A percentile compares a stretch with the other conserved stretches of the same genome.
phyloP scores from a whole-genome alignment of 2,113 vertebrate species.

The Periophthalmodon schlosseri region DNA sequence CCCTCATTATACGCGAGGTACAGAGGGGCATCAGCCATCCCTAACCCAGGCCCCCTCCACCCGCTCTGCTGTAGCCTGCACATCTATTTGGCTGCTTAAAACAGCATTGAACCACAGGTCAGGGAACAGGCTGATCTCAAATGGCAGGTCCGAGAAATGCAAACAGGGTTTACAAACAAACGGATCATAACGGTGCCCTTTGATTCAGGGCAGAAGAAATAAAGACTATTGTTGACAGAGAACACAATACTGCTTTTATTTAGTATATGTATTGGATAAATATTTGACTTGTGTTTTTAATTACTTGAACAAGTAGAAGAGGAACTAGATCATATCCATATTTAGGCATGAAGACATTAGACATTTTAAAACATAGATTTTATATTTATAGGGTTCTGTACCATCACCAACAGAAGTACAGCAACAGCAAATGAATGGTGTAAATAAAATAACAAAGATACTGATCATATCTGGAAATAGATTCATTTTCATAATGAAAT shows the following conservation, averaged over 20 bases:
- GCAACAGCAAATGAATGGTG: not conserved
- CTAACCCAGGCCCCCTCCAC: slow-evolving; percentile 42
- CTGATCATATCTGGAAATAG: not conserved
- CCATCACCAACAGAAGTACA: not conserved
- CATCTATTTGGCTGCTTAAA: slow-evolving; percentile 9
- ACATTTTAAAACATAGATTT: not conserved
- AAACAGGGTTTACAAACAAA: slow-evolving; percentile 9
- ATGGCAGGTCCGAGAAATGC: slow-evolving; percentile 11
- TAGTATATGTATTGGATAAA: not conserved
- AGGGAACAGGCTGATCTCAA: slow-evolving; percentile 13
- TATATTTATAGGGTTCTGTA: not conserved
- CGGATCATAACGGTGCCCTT: slow-evolving; percentile 5
- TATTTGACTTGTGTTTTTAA: not conserved
- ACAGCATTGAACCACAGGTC: slow-evolving; percentile 7
- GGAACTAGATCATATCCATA: no score
- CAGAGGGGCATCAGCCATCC: not conserved
- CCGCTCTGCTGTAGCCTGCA: slow-evolving; percentile 21
- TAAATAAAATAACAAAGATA: not conserved
- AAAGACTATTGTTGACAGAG: not conserved
- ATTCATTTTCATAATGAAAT: not conserved
- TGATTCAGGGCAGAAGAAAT: slow-evolving; percentile 2
- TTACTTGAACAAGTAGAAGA: no score
- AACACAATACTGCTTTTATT: not conserved
- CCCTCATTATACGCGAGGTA: slow-evolving; percentile 37
- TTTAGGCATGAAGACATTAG: no score